Conservation (phyloP, 1,140 invertebrate species). For the Bombus impatiens region DNA sequence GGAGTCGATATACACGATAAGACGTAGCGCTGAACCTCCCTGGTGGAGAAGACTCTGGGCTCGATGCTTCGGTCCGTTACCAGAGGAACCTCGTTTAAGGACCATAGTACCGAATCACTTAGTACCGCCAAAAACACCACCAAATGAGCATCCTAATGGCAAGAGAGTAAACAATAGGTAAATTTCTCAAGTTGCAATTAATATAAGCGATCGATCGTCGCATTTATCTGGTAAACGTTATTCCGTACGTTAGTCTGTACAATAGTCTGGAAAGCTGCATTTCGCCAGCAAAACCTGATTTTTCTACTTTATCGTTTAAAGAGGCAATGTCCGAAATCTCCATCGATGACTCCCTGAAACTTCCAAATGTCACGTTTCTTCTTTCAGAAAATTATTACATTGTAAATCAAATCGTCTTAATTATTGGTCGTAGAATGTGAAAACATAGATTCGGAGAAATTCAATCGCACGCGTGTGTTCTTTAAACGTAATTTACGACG, state of each 20-base stretch:
- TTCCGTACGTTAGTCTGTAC: not conserved
- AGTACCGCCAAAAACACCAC: conserved; percentile 89
- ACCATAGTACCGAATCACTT: conserved; percentile 92
- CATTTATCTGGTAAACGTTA: too few species aligned
- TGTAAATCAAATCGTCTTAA: too few species aligned
- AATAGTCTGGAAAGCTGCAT: not conserved
- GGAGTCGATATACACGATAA: conserved; percentile 94
- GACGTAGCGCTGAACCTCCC: conserved; percentile 87
- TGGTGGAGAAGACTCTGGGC: conserved; percentile 86
- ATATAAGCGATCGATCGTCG: accelerated
- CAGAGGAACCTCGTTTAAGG: conserved; percentile 87
- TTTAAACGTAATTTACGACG: too few species aligned
- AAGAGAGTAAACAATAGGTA: conserved; percentile 88
- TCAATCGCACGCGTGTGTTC: too few species aligned
- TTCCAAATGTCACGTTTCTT: too few species aligned
- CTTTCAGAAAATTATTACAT: too few species aligned
- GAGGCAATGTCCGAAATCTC: too few species aligned
- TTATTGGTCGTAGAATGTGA: too few species aligned
- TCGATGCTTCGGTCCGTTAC: conserved; percentile 83
- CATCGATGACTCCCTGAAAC: accelerated
- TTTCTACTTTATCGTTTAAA: too few species aligned
- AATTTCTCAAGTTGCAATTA: not conserved
- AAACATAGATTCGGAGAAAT: too few species aligned
- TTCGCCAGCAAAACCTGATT: too few species aligned
- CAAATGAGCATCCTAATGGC: conserved; percentile 92